Evolutionary conservation across 2,113 vertebrate genomes (phyloP), one percentile per base, ranked within the genome.

Genomic region (Sinocyclocheilus anophthalmus): DNA sequence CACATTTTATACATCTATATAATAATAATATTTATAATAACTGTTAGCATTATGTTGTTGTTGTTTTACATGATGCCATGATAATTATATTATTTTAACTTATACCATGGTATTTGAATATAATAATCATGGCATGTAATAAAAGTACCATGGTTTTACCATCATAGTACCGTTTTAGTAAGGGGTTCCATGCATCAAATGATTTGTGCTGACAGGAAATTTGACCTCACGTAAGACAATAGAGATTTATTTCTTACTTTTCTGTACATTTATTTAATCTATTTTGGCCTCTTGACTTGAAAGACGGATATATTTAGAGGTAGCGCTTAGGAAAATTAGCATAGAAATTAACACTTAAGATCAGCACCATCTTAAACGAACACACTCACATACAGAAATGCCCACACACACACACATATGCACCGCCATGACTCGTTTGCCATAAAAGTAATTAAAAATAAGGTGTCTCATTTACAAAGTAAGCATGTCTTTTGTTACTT

Each of bases 291-390:
- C 39, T 67, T 79, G 85, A 87, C 70, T 88, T 89, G 33, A 86
- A 88, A 88, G 82, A 87, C 83, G 18, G 48, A 89, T 78, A 73
- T 79, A 88, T 86, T 87, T 85, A 90, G 81, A 81, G 63, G 61
- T 26, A 14, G 11, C 48, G 48, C 83, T 84, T 84, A 88, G 89
- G 81, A 42, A 90, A 89, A 90, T 86, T 65, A 20, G 76, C 45
- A 76, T 50, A 76, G n/a, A 76, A 50, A 76, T 26, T 26, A 48
- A 45, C 1, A 78, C 86, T 88, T 80, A 59, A 84, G 83, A 87
- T 88, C 90, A 37, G 14, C 63, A 53, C 9, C 45, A 53, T 45
- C 22, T 65, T 55, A 72, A 78, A 39, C 26, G 42, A 59, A 79
- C 55, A 37, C 39, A 30, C 53, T 42, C 22, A 50, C 57, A 39